Evolutionary conservation across 1,140 invertebrate genomes (phyloP).

Genomic region (Gonioctena quinquepunctata): DNA sequence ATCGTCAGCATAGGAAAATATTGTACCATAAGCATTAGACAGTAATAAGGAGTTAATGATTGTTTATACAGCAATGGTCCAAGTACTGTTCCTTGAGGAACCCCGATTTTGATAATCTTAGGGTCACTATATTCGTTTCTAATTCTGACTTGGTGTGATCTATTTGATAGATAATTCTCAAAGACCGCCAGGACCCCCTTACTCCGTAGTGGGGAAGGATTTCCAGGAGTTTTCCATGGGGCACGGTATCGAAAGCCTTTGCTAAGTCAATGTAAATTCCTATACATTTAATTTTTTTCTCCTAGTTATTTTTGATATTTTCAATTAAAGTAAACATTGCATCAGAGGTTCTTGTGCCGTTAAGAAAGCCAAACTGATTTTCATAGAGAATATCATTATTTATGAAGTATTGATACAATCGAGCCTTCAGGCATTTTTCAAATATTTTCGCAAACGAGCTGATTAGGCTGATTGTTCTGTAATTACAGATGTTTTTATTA

Average conservation of each 20-base stretch:
- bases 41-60: not conserved
- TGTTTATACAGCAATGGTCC: not conserved
- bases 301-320: not conserved
- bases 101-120: too few relatives aligned
- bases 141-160: slow-evolving; percentile 7
- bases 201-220: slow-evolving; percentile 9
- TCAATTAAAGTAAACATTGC: not conserved
- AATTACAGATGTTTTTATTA: not conserved
- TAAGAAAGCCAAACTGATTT: not conserved
- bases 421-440: too few relatives aligned
- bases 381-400: too few relatives aligned
- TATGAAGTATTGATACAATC: too few relatives aligned
- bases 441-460: too few relatives aligned
- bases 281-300: not conserved
- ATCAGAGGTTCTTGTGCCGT: not conserved
- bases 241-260: slow-evolving; percentile 13
- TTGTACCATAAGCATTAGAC: too few relatives aligned
- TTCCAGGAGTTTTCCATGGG: not conserved
- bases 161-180: not conserved
- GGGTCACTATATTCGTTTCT: too few relatives aligned
- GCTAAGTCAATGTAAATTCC: not conserved
- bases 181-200: slow-evolving; percentile 3
- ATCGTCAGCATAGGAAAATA: not conserved
- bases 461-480: not conserved
- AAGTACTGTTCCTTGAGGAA: too few relatives aligned